These are phyloP conservation scores for Tupaia tana DNA, from an alignment of 2,113 vertebrate genomes.

Conservation along the genomic window DNA sequence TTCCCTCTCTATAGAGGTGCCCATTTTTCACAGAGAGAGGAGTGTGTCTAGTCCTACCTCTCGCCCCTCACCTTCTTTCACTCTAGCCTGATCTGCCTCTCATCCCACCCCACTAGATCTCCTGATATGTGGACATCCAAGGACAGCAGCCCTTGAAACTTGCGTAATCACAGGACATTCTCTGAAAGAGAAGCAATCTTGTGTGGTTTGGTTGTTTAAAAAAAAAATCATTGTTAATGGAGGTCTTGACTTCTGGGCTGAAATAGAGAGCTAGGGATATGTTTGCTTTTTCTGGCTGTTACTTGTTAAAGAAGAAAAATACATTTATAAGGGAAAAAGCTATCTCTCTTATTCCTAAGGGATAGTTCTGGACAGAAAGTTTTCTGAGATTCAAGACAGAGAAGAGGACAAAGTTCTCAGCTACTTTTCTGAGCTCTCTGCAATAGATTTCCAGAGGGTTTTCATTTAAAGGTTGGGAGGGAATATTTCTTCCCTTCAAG, in stretches of 20 bases:
- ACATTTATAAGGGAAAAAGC: neutral
- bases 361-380: neutral
- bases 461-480: neutral
- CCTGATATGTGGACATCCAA: neutral
- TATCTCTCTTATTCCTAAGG: neutral
- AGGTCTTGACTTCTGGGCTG: constrained; percentile 49
- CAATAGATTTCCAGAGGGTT: too few species aligned
- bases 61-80: rapidly evolving
- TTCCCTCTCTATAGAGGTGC: neutral
- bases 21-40: neutral
- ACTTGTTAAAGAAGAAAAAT: constrained; percentile 31
- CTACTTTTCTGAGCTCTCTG: neutral
- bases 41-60: too few species aligned
- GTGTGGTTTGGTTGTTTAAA: constrained; percentile 14
- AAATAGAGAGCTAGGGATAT: neutral
- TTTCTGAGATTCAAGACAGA: neutral
- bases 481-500: neutral
- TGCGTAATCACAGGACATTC: neutral
- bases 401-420: too few species aligned
- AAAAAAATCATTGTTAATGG: constrained; percentile 33
- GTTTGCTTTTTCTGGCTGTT: constrained; percentile 44
- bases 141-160: neutral
- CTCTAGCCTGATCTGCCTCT: neutral
- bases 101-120: neutral
- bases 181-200: neutral